Evolutionary conservation across 2,888 invertebrate genomes (phyloP).

Genomic region (Hypolimnas misippus): DNA sequence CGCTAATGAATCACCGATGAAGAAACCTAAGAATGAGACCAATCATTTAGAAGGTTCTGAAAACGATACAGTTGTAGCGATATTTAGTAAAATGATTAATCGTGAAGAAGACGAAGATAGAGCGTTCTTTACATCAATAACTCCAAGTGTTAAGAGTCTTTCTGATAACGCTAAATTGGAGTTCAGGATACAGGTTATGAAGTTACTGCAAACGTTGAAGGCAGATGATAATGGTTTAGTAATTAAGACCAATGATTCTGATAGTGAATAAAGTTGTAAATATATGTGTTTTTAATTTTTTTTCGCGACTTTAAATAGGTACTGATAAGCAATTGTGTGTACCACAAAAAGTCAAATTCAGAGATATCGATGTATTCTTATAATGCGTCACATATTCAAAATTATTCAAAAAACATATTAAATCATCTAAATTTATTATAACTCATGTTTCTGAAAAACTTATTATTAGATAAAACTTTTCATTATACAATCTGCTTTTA

Average conservation of each 20-base stretch:
- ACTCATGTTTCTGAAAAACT: too few relatives aligned
- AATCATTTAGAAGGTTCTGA: slow-evolving; percentile 29
- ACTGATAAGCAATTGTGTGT: too few relatives aligned
- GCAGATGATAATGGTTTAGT: slow-evolving; percentile 46
- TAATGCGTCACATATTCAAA: too few relatives aligned
- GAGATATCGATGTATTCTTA: too few relatives aligned
- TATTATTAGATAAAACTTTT: too few relatives aligned
- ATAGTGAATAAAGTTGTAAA: slow-evolving; percentile 19
- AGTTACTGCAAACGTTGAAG: slow-evolving; percentile 55
- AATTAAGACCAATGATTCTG: slow-evolving; percentile 18
- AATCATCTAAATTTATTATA: too few relatives aligned
- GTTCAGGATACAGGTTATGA: slow-evolving; percentile 66
- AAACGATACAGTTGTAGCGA: slow-evolving; percentile 49
- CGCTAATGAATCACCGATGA: slow-evolving; percentile 38
- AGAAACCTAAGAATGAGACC: slow-evolving; percentile 39
- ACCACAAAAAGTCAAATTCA: too few relatives aligned
- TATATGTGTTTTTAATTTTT: not conserved
- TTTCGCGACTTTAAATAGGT: too few relatives aligned
- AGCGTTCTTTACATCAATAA: slow-evolving; percentile 68
- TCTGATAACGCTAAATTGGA: slow-evolving; percentile 59
- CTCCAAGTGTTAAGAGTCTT: slow-evolving; percentile 61
- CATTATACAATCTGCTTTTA: too few relatives aligned
- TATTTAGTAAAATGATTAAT: slow-evolving; percentile 60
- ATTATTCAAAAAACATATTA: too few relatives aligned
- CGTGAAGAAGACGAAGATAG: slow-evolving; percentile 70